Evolutionary conservation across 2,113 vertebrate genomes (phyloP).

Genomic region (Oncorhynchus nerka): DNA sequence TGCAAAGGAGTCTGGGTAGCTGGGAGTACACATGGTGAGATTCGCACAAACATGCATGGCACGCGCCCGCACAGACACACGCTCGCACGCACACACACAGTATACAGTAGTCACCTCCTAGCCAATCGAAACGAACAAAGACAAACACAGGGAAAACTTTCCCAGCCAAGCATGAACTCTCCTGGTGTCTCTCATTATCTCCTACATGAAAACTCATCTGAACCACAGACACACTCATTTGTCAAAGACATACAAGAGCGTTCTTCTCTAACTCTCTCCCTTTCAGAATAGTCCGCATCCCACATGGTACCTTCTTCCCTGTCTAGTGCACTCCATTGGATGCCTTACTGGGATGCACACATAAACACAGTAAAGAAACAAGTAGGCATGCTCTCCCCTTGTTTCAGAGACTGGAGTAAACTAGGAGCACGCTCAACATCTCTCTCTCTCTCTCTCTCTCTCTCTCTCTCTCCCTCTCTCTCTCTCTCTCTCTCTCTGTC

Average conservation of each 20-base stretch:
- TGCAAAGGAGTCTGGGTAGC: slow-evolving; percentile 12
- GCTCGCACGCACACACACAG: background rate
- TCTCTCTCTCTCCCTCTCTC: no score
- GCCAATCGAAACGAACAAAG: background rate
- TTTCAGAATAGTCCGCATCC: slow-evolving; percentile 16
- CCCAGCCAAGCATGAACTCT: background rate
- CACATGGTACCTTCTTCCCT: no score
- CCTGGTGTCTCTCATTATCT: slow-evolving; percentile 27
- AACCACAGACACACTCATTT: slow-evolving; percentile 50
- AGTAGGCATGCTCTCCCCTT: slow-evolving; percentile 23
- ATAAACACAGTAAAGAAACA: slow-evolving; percentile 12
- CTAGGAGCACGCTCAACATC: slow-evolving; percentile 46
- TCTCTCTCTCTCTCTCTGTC: slow-evolving; percentile 28
- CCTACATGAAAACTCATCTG: slow-evolving; percentile 33
- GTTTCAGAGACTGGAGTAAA: slow-evolving; percentile 35
- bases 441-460: slow-evolving; percentile 35
- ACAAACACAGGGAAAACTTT: background rate
- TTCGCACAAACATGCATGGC: background rate
- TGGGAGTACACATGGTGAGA: background rate
- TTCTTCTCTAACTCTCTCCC: slow-evolving; percentile 17
- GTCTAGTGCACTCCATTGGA: no score
- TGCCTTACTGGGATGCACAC: no score
- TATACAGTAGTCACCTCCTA: background rate
- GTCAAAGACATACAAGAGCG: slow-evolving; percentile 36
- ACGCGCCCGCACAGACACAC: background rate